Base-by-base conservation (phyloP, 23 tunicate species). In the Botrylloides violaceus region DNA sequence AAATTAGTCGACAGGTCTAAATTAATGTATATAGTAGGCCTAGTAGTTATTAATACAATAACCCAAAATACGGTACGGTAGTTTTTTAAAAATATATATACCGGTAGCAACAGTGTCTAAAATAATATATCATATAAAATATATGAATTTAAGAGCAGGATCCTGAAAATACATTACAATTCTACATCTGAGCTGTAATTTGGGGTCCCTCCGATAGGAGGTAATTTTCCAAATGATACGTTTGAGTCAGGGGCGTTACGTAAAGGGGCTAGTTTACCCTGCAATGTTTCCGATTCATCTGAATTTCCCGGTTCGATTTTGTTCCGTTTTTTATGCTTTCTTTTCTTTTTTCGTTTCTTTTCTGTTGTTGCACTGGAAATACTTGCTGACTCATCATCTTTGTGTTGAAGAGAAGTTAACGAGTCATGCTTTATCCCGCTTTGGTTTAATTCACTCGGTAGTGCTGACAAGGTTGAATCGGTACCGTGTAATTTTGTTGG, bases 171-270 rank as follows among this genome's bases (percentile, higher is more conserved):
- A n/a, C n/a, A n/a, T 43, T 33, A 63, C 34, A 63, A 22, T 28
- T 63, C 70, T 19, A 63, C 70, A 29, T 63, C 70, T 19, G 70
- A 63, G 33, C n/a, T 33, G 35, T 27, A 63, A 63, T 63, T 63
- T 27, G 70, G 70, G 7, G 33, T 22, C 26, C n/a, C 33, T 63
- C 70, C n/a, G 3, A 63, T 31, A 3, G 70, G 70, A 3, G 70
- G 70, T 4, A 63, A 31, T 31, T 63, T 63, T 31, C 70, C 70
- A 7, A 43, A 7, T 63, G 29, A 28, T 3, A 22, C 70, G 12
- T 58, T 58, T 3, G 33, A 9, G 7, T 63, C 70, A 25, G 70
- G 35, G 4, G 35, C 70, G 35, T 63, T 63, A 27, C 33, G 32
- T 27, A 63, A 3, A 29, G 70, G 70, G 9, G 70, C 7, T 9